phyloP scores from a whole-genome alignment of 1,140 invertebrate genomes.

The Eumaeus atala region DNA sequence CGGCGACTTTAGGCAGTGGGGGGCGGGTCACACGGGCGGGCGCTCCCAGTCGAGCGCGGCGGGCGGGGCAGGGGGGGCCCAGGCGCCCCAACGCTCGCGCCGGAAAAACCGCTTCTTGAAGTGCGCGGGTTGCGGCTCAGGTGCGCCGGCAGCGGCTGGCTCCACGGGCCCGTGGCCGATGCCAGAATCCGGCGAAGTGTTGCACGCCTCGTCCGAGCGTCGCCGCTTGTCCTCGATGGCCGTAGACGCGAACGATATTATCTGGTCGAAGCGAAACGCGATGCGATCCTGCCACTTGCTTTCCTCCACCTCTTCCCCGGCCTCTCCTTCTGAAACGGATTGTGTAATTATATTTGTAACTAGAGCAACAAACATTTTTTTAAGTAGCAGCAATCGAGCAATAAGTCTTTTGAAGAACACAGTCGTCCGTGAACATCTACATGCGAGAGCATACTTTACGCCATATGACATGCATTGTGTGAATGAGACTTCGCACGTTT shows the following conservation, averaged over 20 bases:
- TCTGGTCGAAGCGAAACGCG: conserved; percentile 88
- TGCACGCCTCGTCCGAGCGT: conserved; percentile 80
- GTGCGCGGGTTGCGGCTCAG: conserved; percentile 66
- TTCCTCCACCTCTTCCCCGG: conserved; percentile 76
- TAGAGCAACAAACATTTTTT: too few species aligned
- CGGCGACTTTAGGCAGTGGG: too few species aligned
- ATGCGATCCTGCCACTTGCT: conserved; percentile 90
- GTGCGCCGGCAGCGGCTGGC: conserved; percentile 58
- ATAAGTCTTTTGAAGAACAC: too few species aligned
- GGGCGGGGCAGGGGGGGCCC: conserved; percentile 55
- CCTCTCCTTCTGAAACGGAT: conserved; percentile 65
- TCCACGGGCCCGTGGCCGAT: conserved; percentile 80
- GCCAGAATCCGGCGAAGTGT: conserved; percentile 85
- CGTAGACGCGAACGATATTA: conserved; percentile 89
- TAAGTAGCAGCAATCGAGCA: too few species aligned
- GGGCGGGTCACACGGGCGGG: conserved; percentile 63
- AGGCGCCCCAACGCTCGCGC: conserved; percentile 75
- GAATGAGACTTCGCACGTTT: too few species aligned
- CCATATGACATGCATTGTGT: background rate
- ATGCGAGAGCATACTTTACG: too few species aligned
- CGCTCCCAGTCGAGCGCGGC: conserved; percentile 77
- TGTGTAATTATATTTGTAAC: too few species aligned
- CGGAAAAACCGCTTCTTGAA: conserved; percentile 89
- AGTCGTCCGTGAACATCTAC: too few species aligned
- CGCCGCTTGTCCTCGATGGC: conserved; percentile 85